Evolutionary conservation across 2,888 invertebrate genomes (phyloP).

Genomic region (Macrophya alboannulata): DNA sequence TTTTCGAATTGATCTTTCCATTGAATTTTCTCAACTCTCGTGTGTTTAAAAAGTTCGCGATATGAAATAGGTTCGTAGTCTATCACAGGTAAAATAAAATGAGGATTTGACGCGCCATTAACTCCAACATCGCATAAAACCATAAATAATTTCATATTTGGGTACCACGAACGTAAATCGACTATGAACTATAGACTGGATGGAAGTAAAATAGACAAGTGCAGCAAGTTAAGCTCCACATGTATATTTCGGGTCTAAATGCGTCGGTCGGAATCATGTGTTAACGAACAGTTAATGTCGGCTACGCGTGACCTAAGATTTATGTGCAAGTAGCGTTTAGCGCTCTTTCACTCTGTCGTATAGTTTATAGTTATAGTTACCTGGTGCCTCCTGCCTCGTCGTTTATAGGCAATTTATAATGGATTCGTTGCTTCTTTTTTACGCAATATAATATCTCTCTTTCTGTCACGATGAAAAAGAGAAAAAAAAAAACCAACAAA

Average conservation of each 20-base stretch:
- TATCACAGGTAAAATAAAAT: background rate
- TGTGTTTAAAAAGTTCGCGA: background rate
- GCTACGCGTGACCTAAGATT: conserved; percentile 52
- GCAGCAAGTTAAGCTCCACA: background rate
- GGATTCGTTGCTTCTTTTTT: conserved; percentile 50
- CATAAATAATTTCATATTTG: background rate
- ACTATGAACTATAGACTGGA: background rate
- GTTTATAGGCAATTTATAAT: conserved; percentile 29
- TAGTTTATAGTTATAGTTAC: conserved; percentile 45
- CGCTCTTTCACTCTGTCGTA: conserved; percentile 41
- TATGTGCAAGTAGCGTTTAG: conserved; percentile 43
- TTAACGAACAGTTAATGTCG: conserved; percentile 56
- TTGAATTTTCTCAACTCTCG: conserved; percentile 6
- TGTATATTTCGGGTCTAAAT: conserved; percentile 10
- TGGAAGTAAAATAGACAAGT: background rate
- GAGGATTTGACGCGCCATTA: background rate
- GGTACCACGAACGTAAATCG: background rate
- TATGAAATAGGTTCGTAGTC: background rate
- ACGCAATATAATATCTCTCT: background rate
- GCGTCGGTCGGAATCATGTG: conserved; percentile 30
- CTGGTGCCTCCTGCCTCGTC: conserved; percentile 8
- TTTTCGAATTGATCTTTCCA: conserved; percentile 32
- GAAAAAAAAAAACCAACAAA: background rate
- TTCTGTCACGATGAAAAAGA: conserved; percentile 36
- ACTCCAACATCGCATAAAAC: background rate